Percentiles rank a stretch among this genome's conserved stretches.
phyloP scores from a whole-genome alignment of 2,113 vertebrate species.

The Mesocricetus auratus region DNA sequence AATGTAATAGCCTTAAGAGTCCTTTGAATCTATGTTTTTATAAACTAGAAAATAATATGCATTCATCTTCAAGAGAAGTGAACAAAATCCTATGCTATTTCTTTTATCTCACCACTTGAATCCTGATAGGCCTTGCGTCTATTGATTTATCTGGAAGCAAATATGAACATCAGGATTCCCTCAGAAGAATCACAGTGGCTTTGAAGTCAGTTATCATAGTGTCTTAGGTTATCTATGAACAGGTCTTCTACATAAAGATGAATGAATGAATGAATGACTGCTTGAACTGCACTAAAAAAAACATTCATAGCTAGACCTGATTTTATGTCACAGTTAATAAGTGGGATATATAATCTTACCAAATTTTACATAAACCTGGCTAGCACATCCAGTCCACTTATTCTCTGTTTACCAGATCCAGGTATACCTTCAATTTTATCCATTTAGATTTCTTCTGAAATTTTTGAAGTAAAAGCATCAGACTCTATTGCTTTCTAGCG shows the following conservation, averaged over 20 bases:
- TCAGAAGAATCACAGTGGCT: background rate
- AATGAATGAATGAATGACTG: too few species aligned
- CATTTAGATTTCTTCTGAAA: background rate
- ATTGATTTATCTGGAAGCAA: background rate
- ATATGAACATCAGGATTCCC: rapidly evolving
- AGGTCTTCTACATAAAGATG: background rate
- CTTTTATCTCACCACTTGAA: background rate
- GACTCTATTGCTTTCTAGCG: background rate
- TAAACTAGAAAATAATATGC: background rate
- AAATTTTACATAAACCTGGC: background rate
- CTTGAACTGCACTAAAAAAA: background rate
- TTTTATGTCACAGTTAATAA: background rate
- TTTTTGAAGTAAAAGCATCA: background rate
- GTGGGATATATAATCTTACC: background rate
- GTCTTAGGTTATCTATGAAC: background rate
- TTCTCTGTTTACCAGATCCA: background rate
- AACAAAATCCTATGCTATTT: background rate
- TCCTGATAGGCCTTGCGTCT: background rate
- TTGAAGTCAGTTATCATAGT: background rate
- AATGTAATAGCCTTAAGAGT: background rate
- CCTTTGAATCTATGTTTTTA: background rate
- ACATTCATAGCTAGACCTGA: background rate
- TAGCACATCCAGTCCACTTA: rapidly evolving
- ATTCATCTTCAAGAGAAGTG: background rate
- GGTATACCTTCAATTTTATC: background rate